Evolutionary conservation across 2,888 invertebrate species (phyloP), one percentile per base, ranked within the genome.

Genomic region (Temnothorax ravouxi): DNA sequence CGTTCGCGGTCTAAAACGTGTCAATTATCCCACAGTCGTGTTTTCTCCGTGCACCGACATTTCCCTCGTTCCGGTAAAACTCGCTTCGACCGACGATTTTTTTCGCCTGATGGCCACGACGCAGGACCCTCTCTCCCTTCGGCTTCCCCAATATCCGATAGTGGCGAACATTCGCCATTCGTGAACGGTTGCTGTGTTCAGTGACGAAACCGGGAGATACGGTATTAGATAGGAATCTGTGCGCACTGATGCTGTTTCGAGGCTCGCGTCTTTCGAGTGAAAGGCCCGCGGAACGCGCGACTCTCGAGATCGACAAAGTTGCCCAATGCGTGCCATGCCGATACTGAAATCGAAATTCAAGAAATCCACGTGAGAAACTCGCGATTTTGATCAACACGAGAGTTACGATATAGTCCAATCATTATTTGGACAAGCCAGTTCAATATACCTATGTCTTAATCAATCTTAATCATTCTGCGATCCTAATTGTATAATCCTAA

Each of bases 181-280:
- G 86, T 47, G 80, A 67, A 69, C 50, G 66, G 72, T 62, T 52
- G 81, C 69, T 71, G 83, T 66, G 81, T 84, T 86, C 83, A 84
- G 79, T 88, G 88, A 89, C 86, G 89, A 89, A 89, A 89, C 61
- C 74, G 66, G 84, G 86, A 77, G 69, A 89, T 88, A 89, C 86
- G 80, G 90, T 89, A 90, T 88, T 88, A 89, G 90, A 89, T 85
- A 90, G 83, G 89, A 90, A 89, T 89, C 83, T 79, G 86, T 85
- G 85, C 79, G 76, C 84, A 75, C 71, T 74, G n/a, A n/a, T n/a
- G 80, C 79, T 62, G 80, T 84, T 88, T 83, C 86, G 84, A 84
- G 88, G 67, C 66, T 85, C 88, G 54, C 62, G 90, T 87, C 87
- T 90, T 87, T 86, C 82, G 64, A 87, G 89, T 89, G 90, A 89